Conservation (phyloP, 2,888 invertebrate genomes). For the Cheilosia vernalis region DNA sequence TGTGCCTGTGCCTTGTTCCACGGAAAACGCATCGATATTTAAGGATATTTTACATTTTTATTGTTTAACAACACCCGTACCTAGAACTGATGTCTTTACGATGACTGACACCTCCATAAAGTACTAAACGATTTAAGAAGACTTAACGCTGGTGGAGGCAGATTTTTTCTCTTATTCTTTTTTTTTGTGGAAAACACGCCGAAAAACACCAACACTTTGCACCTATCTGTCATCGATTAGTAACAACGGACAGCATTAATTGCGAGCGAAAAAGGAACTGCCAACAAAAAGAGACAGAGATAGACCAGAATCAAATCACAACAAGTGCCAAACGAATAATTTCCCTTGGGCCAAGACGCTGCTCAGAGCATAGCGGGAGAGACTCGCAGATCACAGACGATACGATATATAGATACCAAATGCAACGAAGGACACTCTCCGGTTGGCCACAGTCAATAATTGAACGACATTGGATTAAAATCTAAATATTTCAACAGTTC, state of each 20-base stretch:
- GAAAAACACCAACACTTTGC: conserved; percentile 30
- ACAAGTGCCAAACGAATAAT: conserved; percentile 65
- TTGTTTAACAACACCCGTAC: conserved; percentile 64
- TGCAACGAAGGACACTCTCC: conserved; percentile 66
- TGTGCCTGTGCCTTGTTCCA: conserved; percentile 23
- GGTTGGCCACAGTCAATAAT: conserved; percentile 74
- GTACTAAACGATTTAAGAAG: conserved; percentile 71
- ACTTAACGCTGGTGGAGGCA: conserved; percentile 16
- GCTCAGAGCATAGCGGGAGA: conserved; percentile 25
- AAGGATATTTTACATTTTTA: conserved; percentile 61
- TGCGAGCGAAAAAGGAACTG: conserved; percentile 12
- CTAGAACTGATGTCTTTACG: conserved; percentile 67
- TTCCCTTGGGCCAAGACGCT: conserved; percentile 63
- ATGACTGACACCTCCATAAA: conserved; percentile 72
- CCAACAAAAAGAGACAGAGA: neutral
- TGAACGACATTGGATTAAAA: conserved; percentile 74
- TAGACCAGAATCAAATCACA: conserved; percentile 39
- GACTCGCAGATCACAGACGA: neutral
- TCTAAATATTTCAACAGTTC: conserved; percentile 74
- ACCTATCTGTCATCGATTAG: conserved; percentile 62
- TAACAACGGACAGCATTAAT: conserved; percentile 64
- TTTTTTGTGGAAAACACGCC: conserved; percentile 1
- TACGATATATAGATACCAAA: neutral
- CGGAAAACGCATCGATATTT: conserved; percentile 38
- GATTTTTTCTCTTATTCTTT: neutral